Evolutionary conservation across 1,140 invertebrate species (phyloP).

Genomic region (Bradysia coprophila): DNA sequence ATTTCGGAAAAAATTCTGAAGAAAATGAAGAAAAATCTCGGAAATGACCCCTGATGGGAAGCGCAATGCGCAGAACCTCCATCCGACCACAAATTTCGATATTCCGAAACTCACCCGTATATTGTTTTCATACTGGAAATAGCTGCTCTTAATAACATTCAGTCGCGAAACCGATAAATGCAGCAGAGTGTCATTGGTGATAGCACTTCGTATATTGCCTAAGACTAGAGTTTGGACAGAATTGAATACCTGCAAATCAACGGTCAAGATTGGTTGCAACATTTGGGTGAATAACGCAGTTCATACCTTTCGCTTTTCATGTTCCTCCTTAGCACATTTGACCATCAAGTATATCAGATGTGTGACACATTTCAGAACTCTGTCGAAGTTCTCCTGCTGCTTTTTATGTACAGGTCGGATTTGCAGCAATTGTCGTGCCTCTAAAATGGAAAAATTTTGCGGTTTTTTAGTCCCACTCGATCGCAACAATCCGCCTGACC

Average conservation of each 20-base stretch:
- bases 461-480: too few relatives aligned
- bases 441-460: too few relatives aligned
- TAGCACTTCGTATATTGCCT: slow-evolving; percentile 45
- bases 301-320: slow-evolving; percentile 14
- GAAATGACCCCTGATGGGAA: too few relatives aligned
- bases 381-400: slow-evolving; percentile 68
- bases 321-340: slow-evolving; percentile 32
- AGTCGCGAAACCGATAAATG: slow-evolving; percentile 62
- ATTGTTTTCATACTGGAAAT: slow-evolving; percentile 50
- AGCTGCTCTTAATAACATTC: slow-evolving; percentile 60
- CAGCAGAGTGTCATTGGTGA: slow-evolving; percentile 54
- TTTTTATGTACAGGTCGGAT: slow-evolving; percentile 51
- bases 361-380: slow-evolving; percentile 56
- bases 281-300: neutral
- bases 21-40: too few relatives aligned
- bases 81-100: too few relatives aligned
- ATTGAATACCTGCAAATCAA: slow-evolving; percentile 14
- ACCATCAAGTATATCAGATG: slow-evolving; percentile 62
- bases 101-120: slow-evolving; percentile 23
- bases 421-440: slow-evolving; percentile 38
- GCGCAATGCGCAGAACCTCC: too few relatives aligned
- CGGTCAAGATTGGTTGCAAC: neutral
- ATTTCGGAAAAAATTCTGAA: too few relatives aligned
- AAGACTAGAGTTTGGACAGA: slow-evolving; percentile 25
- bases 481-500: too few relatives aligned